A percentile compares a stretch with the other conserved stretches of the same genome.
phyloP scores from a whole-genome alignment of 2,113 vertebrate species.

The Choloepus hoffmanni region DNA sequence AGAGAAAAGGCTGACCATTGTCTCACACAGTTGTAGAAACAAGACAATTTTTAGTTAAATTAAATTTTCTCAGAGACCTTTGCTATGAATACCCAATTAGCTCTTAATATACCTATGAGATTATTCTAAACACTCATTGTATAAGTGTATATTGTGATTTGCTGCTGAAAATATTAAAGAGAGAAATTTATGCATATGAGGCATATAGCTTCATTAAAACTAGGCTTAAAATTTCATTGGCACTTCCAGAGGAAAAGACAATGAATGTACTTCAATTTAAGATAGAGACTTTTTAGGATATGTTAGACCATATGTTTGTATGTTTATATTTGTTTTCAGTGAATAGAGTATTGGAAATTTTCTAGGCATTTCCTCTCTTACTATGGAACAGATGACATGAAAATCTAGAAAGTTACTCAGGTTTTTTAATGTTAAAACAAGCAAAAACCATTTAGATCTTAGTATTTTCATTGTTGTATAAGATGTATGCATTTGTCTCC shows the following conservation, averaged over 20 bases:
- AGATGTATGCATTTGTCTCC: background rate
- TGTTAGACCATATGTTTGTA: background rate
- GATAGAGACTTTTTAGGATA: background rate
- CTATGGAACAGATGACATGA: background rate
- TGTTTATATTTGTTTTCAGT: constrained; percentile 20
- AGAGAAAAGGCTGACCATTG: background rate
- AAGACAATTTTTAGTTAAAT: constrained; percentile 46
- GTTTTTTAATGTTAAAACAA: constrained; percentile 1
- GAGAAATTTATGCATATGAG: constrained; percentile 29
- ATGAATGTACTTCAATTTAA: background rate
- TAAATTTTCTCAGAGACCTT: constrained; percentile 64
- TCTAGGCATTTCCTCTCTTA: background rate
- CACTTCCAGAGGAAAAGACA: rapidly evolving
- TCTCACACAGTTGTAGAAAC: constrained; percentile 32
- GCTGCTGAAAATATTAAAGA: constrained; percentile 33
- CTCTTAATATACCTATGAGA: constrained; percentile 51
- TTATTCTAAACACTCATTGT: constrained; percentile 1
- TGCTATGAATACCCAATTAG: constrained; percentile 56
- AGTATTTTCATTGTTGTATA: background rate
- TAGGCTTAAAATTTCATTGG: constrained; percentile 35
- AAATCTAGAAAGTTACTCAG: constrained; percentile 9
- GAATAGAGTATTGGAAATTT: background rate
- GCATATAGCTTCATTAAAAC: background rate
- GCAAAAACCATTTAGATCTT: background rate
- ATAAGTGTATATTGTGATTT: constrained; percentile 49